These are phyloP conservation scores for Syngnathus scovelli DNA, from an alignment of 2,113 vertebrate genomes.

Conservation along the genomic window DNA sequence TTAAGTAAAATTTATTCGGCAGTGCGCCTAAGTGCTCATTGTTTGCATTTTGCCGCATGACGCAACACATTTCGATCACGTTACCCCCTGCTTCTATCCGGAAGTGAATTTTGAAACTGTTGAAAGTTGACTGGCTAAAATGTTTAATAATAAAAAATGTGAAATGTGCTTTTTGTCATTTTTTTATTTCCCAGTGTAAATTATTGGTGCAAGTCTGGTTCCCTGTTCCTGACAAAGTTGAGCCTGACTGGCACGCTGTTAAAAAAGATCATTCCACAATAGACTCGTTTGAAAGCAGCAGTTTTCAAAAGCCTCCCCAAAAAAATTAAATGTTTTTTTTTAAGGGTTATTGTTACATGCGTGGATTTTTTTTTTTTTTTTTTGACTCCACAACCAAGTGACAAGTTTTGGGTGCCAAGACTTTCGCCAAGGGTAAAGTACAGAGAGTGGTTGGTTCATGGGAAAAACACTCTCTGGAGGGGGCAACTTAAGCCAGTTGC, in stretches of 20 bases:
- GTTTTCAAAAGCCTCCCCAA: not conserved
- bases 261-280: not conserved
- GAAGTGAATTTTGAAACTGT: conserved; percentile 76
- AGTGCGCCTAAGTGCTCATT: conserved; percentile 11
- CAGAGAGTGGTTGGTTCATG: conserved; percentile 45
- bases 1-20: conserved; percentile 17
- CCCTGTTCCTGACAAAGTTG: conserved; percentile 15
- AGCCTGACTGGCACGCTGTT: conserved; percentile 11
- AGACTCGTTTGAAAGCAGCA: not conserved
- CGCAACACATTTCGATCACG: not conserved
- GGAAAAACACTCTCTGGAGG: conserved; percentile 60
- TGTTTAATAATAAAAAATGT: conserved; percentile 98
- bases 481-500: no score
- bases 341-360: not conserved
- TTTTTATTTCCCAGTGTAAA: conserved; percentile 94
- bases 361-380: conserved; percentile 4
- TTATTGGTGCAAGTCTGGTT: conserved; percentile 62
- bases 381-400: not conserved
- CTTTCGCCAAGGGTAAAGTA: conserved; percentile 49
- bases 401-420: not conserved
- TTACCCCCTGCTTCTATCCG: not conserved
- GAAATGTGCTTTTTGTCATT: conserved; percentile 99
- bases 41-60: conserved; percentile 9
- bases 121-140: conserved; percentile 83
- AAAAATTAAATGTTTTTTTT: not conserved